Evolutionary conservation across 2,113 vertebrate species (phyloP).

Genomic region (Laterallus jamaicensis): DNA sequence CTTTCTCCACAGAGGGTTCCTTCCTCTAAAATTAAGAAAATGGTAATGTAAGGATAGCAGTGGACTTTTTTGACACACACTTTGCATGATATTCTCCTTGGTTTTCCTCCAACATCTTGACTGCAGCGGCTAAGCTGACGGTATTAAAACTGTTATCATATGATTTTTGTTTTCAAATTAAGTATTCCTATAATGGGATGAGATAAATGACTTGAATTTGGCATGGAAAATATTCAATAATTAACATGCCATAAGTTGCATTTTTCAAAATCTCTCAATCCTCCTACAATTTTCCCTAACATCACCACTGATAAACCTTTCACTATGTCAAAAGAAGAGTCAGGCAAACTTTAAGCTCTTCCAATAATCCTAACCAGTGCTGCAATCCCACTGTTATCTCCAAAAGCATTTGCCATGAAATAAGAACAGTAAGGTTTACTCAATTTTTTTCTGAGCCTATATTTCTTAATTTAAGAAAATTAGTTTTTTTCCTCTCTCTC

Average conservation of each 20-base stretch:
- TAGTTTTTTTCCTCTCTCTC: accelerated
- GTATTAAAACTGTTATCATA: background rate
- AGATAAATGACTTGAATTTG: background rate
- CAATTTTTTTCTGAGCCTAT: no score
- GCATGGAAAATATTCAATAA: background rate
- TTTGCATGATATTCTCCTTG: background rate
- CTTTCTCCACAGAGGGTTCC: background rate
- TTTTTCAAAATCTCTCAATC: background rate
- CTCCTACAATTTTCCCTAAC: background rate
- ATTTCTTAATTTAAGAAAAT: background rate
- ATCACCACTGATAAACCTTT: background rate
- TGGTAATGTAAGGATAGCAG: background rate
- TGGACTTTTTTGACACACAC: background rate
- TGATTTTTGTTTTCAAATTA: background rate
- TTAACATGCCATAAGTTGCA: background rate
- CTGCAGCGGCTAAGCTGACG: background rate
- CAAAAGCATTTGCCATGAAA: background rate
- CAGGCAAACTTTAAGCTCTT: background rate
- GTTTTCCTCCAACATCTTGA: background rate
- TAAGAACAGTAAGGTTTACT: background rate
- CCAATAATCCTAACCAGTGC: background rate
- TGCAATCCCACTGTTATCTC: background rate
- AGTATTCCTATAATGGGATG: background rate
- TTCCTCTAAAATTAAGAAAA: background rate
- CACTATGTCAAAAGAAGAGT: background rate